phyloP scores from a whole-genome alignment of 2,113 vertebrate genomes.

The Fukomys damarensis region DNA sequence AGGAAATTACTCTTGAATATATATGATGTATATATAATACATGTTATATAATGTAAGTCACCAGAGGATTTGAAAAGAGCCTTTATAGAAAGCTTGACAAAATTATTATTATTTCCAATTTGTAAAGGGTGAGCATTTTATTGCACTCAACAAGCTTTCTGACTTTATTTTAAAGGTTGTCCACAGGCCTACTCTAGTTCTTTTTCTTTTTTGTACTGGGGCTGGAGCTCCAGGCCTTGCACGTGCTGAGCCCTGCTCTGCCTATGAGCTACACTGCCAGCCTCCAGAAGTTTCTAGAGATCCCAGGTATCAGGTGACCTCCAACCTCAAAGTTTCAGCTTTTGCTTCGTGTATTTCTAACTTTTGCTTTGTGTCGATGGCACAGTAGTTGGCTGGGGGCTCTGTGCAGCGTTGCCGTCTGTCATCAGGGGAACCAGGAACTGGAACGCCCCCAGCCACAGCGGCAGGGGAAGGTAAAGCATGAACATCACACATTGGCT shows the following conservation, averaged over 20 bases:
- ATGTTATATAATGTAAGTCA: not conserved
- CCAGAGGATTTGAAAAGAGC: not conserved
- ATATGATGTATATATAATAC: not conserved
- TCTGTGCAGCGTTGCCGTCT: not conserved
- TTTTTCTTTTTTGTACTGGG: not conserved
- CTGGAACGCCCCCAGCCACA: not conserved
- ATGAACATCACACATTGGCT: accelerated
- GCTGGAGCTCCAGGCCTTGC: not conserved
- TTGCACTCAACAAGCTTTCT: not conserved
- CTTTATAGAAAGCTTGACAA: slow-evolving; percentile 19
- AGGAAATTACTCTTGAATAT: not conserved
- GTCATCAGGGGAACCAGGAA: not conserved
- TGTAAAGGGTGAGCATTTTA: not conserved
- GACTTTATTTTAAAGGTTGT: not conserved
- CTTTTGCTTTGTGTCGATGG: accelerated
- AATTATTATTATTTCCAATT: not conserved
- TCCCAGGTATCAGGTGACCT: not conserved
- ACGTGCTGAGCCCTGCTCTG: not conserved
- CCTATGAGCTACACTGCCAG: not conserved
- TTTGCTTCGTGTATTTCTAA: too few species aligned
- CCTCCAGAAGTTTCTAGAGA: not conserved
- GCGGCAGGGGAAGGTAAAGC: not conserved
- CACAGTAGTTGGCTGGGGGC: not conserved
- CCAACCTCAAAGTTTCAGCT: not conserved
- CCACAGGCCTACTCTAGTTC: not conserved